Base-by-base conservation (phyloP, 2,113 vertebrate species). In the Theropithecus gelada region DNA sequence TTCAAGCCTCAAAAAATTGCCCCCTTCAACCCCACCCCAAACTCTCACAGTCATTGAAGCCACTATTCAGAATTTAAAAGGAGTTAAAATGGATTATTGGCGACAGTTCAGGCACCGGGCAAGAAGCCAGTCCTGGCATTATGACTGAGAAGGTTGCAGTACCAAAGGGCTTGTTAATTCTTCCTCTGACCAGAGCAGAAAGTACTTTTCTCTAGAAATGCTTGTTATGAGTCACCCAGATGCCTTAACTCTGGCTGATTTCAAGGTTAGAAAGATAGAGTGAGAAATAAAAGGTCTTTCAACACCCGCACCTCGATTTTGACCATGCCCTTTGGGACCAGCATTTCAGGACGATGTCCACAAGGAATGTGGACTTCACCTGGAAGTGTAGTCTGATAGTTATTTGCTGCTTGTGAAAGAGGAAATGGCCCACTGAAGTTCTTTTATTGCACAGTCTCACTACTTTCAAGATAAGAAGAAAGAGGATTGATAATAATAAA, bases 1-100 rank as follows among this genome's bases (percentile, higher is more conserved):
- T 87, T 89, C 80, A 85, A 70, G 55, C 35, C 40, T 96, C 68
- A 88, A 52, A 93, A 82, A 82, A 30, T 94, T 85, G 43, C 64
- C 75, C 22, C 35, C 32, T 23, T 30, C 10, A n/a, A 6, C 18
- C 32, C 70, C 11, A 5, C n/a, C 86, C 20, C 16, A 82, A 43
- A 81, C 13, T 38, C 23, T 90, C 66, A 22, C 40, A 70, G 10
- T 72, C 75, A 68, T 22, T 89, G 68, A 94, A 66, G 61, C 43
- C 2, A 0, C 59, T 82, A 6, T 82, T 84, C 91, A 55, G 72
- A 94, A 93, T 73, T 73, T 38, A 73, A 73, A 73, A 87, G 61
- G 70, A 48, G 55, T 85, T 79, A 91, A 87, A 97, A 40, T 91
- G 93, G 82, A 78, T 83, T 96, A 84, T 55, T 96, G 97, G 94